Conservation (phyloP, 2,888 invertebrate genomes). For the Leuctra nigra region DNA sequence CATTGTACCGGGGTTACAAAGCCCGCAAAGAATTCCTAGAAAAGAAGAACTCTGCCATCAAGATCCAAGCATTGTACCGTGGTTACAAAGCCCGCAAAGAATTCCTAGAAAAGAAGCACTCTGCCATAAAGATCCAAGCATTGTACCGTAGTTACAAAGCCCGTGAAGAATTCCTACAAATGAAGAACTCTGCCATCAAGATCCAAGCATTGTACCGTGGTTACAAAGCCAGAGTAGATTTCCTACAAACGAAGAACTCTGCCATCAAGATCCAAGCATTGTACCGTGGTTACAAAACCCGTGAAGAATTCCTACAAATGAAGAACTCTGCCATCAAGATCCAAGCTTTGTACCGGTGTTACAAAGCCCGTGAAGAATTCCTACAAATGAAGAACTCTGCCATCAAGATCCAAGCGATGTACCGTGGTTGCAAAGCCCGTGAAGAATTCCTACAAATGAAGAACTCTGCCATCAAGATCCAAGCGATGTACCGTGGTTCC, state of each 20-base stretch:
- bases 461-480: not conserved
- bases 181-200: not conserved
- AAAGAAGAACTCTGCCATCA: constrained; percentile 27
- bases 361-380: not conserved
- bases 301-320: not conserved
- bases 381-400: not conserved
- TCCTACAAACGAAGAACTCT: constrained; percentile 25
- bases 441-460: not conserved
- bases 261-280: constrained; percentile 24
- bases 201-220: not conserved
- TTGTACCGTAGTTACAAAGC: not conserved
- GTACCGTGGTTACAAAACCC: not conserved
- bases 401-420: not conserved
- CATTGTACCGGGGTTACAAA: constrained; percentile 5
- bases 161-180: not conserved
- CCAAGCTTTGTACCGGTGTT: not conserved
- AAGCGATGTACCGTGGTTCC: not conserved
- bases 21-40: constrained; percentile 21
- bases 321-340: no score
- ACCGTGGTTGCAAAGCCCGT: not conserved
- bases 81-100: not conserved
- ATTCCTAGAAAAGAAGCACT: not conserved
- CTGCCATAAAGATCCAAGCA: not conserved
- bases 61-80: constrained; percentile 22
- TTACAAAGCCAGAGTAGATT: constrained; percentile 22